phyloP scores from a whole-genome alignment of 1,140 invertebrate species.

The Trichogramma pretiosum region DNA sequence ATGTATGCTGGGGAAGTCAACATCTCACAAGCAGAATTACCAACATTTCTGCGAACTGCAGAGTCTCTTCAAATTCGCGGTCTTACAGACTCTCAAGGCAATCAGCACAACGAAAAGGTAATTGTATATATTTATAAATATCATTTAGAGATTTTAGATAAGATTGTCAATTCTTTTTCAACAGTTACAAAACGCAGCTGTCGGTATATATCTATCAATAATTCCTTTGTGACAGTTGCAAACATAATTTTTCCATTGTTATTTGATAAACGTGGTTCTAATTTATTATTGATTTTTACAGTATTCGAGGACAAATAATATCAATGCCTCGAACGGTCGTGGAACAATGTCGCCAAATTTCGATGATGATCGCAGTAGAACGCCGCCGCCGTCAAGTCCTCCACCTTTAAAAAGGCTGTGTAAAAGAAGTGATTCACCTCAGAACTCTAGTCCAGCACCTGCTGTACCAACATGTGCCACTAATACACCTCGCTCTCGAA shows the following conservation, averaged over 20 bases:
- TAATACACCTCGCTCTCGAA: constrained; percentile 38
- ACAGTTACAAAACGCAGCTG: background rate
- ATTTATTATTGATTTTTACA: constrained; percentile 20
- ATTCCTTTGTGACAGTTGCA: background rate
- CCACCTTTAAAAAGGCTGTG: constrained; percentile 46
- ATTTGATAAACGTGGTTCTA: constrained; percentile 3
- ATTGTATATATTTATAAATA: constrained; percentile 18
- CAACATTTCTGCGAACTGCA: constrained; percentile 78
- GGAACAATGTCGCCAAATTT: constrained; percentile 42
- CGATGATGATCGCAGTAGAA: constrained; percentile 43
- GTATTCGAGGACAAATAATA: constrained; percentile 42
- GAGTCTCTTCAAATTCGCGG: constrained; percentile 82
- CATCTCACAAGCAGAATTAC: constrained; percentile 78
- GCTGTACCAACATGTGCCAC: constrained; percentile 32
- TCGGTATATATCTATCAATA: background rate
- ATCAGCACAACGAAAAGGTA: constrained; percentile 46
- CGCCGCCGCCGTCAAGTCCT: constrained; percentile 41
- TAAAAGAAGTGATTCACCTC: constrained; percentile 45
- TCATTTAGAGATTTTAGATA: constrained; percentile 16
- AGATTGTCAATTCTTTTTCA: constrained; percentile 8
- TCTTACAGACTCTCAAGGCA: constrained; percentile 57
- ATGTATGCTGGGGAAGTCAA: constrained; percentile 87
- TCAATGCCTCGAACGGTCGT: constrained; percentile 42
- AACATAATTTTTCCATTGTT: background rate
- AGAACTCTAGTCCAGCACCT: constrained; percentile 45